Evolutionary conservation across 2,113 vertebrate species (phyloP), one percentile per base, ranked within the genome.

Genomic region (Stomatorhinus ivindoensis): DNA sequence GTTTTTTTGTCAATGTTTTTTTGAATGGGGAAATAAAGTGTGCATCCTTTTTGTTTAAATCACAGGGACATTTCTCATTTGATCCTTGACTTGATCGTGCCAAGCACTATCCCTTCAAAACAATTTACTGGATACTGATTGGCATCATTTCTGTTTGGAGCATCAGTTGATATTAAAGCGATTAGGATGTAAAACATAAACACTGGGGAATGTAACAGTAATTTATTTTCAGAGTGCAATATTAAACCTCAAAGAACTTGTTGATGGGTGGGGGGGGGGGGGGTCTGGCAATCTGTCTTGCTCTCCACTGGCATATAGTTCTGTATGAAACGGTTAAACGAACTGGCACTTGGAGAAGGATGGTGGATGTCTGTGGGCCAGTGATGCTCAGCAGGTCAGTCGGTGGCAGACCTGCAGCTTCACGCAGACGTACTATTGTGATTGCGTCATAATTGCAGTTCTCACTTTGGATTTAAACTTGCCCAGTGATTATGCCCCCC

Each of bases 1-100:
- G 95, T 96, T 91, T 96, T 96, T 55, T 55, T 94, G 93, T 96
- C 96, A 91, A 96, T 96, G n/a, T n/a, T n/a, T n/a, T n/a, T n/a
- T n/a, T n/a, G 96, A 96, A 96, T 94, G 88, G 92, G 86, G 24
- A 91, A 91, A 92, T 50, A 84, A 48, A 13, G 17, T 15, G 15
- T 80, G 88, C 69, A 42, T 11, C n/a, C 65, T 17, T 4, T 46
- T 88, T 47, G 46, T 47, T 47, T 11, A n/a, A n/a, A 44, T 46
- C 19, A 47, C 82, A 10, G 82, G 9, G 42, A 47, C 19, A 5
- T 17, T 13, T 76, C 42, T 84, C 21, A 24, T 85, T 47, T n/a
- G 46, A 85, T 50, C 21, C n/a, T n/a, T 27, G 4, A n/a, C 17
- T 27, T 47, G 83, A 47, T 50, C 7, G 44, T 46, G 15, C 24